Base-by-base conservation (phyloP, 2,113 vertebrate species). In the Coreoperca whiteheadi region DNA sequence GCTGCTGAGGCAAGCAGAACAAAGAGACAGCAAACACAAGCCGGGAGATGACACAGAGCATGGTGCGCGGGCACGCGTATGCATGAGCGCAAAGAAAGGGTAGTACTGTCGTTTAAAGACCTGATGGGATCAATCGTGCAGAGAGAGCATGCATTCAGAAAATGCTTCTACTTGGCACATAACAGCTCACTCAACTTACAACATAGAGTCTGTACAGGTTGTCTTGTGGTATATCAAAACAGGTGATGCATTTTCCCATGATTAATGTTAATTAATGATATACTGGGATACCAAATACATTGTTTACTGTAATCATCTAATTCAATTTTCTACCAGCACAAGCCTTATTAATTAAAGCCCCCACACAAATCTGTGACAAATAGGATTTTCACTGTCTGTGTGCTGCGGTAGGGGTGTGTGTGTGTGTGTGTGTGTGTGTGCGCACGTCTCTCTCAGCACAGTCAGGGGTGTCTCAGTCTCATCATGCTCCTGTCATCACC, bases 361-460 rank as follows among this genome's bases (percentile, higher is more conserved):
- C 37, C 73, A 59, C 69, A 87, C 73, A 79, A 68, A 82, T 86
- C 84, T 85, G 89, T 90, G 86, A 91, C 91, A 78, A 89, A 91
- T 82, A 86, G 73, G 85, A 87, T 89, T 86, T 74, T 53, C 68
- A 39, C 30, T 85, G 76, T 83, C 79, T 85, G 78, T 8, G 50
- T 81, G 39, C 34, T 39, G 75, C 15, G 8, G 77, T 81, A 84
- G 85, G 86, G 54, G 21, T 82, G 30, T 48, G 4, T 15, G 12
- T 34, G 1, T n/a, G 4, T 74, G 56, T 37, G 1, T n/a, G 8
- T 74, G 63, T 28, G 2, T 30, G 16, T 73, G 61, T 41, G 39
- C 15, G 18, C 43, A 23, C 1, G 25, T 68, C 21, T 77, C 18
- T 64, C 60, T 51, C 39, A 23, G 34, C 64, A 39, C 74, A 88